Base-by-base conservation (phyloP, 2,888 invertebrate species). In the Eupsilia transversa region DNA sequence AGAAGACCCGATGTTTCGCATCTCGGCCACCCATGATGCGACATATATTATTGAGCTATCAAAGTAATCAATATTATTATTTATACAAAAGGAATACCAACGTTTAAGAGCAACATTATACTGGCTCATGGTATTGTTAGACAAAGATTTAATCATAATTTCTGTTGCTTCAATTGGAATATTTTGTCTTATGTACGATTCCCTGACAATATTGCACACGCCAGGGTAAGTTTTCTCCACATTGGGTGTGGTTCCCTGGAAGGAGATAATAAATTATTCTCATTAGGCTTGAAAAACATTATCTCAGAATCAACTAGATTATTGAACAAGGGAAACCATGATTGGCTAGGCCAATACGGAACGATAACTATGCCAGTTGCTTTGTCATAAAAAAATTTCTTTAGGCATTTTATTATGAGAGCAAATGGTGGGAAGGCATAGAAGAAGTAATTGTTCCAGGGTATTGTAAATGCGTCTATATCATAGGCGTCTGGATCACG, bases 151-250 rank as follows among this genome's bases (percentile, higher is more conserved):
- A 10, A 59, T 23, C 59, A 33, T 57, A 57, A 23, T 57, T 57
- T 57, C 57, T 20, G 20, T 30, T 20, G 56, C 9, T 57, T 57
- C 30, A 4, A 57, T 57, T 57, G 57, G 57, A 33, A 57, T 57
- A 10, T 57, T 2, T 4, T 10, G 57, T 23, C 10, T 57, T 33
- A 57, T 3, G 23, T 57, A 57, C 23, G 57, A 57, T 33, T 57
- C 57, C 57, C 57, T 14, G 33, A 57, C 57, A 57, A 57, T 33
- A 57, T 33, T 2, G 57, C 57, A 2, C 30, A 33, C 2, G 57
- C 57, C 57, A 57, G 23, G 57, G 57, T 57, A 57, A 57, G 57
- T 33, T 33, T 57, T 33, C 5, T 59, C 59, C 59, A 59, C 59
- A 59, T 59, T 10, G 59, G 59, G 1, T 59, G 59, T 23, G 33